Evolutionary conservation across 2,797 vertebrate species (phyloP).

Genomic region (Loriculus beryllinus): DNA sequence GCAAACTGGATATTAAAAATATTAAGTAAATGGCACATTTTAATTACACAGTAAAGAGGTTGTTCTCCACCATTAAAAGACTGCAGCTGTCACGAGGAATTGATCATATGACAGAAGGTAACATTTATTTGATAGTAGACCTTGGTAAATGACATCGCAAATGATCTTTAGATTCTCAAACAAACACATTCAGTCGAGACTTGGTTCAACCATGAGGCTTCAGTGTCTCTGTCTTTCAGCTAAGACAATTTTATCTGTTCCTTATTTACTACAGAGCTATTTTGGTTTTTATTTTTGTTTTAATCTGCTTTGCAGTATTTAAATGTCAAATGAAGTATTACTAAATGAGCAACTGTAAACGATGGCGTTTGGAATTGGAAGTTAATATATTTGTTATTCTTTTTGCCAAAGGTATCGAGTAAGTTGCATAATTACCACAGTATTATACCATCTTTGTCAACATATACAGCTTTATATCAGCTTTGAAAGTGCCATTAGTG

Average conservation of each 20-base stretch:
- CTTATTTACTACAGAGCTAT: background rate
- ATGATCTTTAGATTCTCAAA: background rate
- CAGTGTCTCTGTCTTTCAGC: background rate
- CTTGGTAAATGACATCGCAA: slow-evolving; percentile 45
- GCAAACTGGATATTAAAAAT: slow-evolving; percentile 57
- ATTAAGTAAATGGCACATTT: slow-evolving; percentile 60
- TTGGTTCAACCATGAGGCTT: background rate
- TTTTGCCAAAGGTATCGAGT: slow-evolving; percentile 49
- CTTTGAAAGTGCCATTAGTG: slow-evolving; percentile 42
- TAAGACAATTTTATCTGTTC: background rate
- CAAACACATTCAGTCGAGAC: background rate
- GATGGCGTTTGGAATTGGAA: background rate
- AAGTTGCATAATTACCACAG: slow-evolving; percentile 63
- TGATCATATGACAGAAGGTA: slow-evolving; percentile 52
- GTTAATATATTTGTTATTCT: slow-evolving; percentile 34
- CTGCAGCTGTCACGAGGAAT: slow-evolving; percentile 33
- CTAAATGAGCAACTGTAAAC: slow-evolving; percentile 42
- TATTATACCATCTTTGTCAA: slow-evolving; percentile 38
- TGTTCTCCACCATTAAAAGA: slow-evolving; percentile 50
- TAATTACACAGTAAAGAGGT: slow-evolving; percentile 53
- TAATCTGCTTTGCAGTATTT: slow-evolving; percentile 25
- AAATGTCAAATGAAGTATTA: slow-evolving; percentile 33
- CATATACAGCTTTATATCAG: background rate
- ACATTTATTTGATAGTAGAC: slow-evolving; percentile 49
- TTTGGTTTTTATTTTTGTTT: background rate